A percentile compares a stretch with the other conserved stretches of the same genome.
Evolutionary conservation across 2,797 vertebrate genomes (phyloP).

Genomic region (Discoglossus pictus): DNA sequence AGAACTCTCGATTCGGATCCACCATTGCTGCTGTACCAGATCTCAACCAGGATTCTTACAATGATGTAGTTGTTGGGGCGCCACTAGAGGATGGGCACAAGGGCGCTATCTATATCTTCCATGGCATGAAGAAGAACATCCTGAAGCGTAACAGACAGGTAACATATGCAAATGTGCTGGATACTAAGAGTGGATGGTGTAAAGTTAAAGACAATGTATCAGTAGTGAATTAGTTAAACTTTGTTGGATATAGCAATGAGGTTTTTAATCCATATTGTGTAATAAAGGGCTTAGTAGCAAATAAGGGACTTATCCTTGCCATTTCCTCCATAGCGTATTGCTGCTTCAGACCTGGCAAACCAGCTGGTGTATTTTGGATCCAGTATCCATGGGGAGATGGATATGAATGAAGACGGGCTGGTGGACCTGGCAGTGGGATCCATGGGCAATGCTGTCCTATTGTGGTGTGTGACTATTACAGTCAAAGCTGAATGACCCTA

Average conservation of each 20-base stretch:
- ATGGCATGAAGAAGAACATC: slow-evolving; percentile 77
- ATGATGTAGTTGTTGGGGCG: slow-evolving; percentile 89
- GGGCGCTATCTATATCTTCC: slow-evolving; percentile 91
- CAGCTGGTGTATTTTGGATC: slow-evolving; percentile 91
- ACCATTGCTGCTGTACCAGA: slow-evolving; percentile 86
- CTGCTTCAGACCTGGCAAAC: slow-evolving; percentile 74
- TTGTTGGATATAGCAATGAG: too few relatives aligned
- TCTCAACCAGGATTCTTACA: slow-evolving; percentile 91
- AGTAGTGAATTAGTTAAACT: too few relatives aligned
- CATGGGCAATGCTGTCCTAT: slow-evolving; percentile 85
- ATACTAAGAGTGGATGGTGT: too few relatives aligned
- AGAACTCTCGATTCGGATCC: slow-evolving; percentile 93
- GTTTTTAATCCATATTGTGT: too few relatives aligned
- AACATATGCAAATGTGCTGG: too few relatives aligned
- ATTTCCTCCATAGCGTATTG: slow-evolving; percentile 80
- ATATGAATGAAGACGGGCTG: slow-evolving; percentile 89
- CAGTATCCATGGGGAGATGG: slow-evolving; percentile 90
- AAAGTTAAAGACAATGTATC: too few relatives aligned
- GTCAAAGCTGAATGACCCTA: neutral
- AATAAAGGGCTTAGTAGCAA: too few relatives aligned
- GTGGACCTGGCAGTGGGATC: slow-evolving; percentile 92
- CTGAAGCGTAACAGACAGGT: slow-evolving; percentile 91
- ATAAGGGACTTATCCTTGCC: too few relatives aligned
- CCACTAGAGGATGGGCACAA: slow-evolving; percentile 88
- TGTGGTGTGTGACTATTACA: slow-evolving; percentile 78